These are phyloP conservation scores for Meloe dianella DNA, from an alignment of 2,888 invertebrate species.

Conservation along the genomic window DNA sequence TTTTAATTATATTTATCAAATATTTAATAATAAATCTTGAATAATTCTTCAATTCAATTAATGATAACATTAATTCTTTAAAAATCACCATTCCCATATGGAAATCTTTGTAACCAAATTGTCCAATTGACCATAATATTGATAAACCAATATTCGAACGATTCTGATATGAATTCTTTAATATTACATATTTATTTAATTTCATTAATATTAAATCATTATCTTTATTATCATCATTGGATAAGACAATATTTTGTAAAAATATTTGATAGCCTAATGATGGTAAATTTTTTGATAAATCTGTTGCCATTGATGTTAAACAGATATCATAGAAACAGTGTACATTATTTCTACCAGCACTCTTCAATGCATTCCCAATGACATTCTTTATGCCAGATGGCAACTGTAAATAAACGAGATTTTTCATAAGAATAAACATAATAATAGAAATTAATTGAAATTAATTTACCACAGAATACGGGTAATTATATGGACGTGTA, in stretches of 20 bases:
- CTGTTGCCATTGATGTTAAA: conserved; percentile 72
- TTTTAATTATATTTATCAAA: conserved; percentile 61
- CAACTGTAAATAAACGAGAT: conserved; percentile 43
- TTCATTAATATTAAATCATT: conserved; percentile 69
- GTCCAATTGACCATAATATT: conserved; percentile 78
- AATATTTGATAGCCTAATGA: conserved; percentile 74
- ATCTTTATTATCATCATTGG: conserved; percentile 54
- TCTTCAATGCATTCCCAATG: conserved; percentile 63
- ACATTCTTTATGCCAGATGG: conserved; percentile 53
- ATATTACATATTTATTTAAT: conserved; percentile 67
- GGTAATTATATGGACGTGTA: conserved; percentile 65
- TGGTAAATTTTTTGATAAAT: conserved; percentile 72
- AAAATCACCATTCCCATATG: conserved; percentile 74
- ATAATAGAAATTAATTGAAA: background rate
- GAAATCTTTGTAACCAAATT: conserved; percentile 71
- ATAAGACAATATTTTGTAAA: conserved; percentile 71
- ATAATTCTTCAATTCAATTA: conserved; percentile 75
- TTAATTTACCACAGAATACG: conserved; percentile 59
- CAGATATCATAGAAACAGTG: conserved; percentile 76
- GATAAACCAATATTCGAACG: conserved; percentile 75
- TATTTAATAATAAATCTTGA: conserved; percentile 70
- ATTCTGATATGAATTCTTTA: conserved; percentile 79
- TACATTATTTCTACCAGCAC: conserved; percentile 68
- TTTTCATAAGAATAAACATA: too few relatives aligned
- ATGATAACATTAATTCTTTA: conserved; percentile 76